A percentile compares a stretch with the other conserved stretches of the same genome.
These are phyloP conservation scores for Apeltes quadracus DNA, from an alignment of 2,113 vertebrate species.

Conservation along the genomic window DNA sequence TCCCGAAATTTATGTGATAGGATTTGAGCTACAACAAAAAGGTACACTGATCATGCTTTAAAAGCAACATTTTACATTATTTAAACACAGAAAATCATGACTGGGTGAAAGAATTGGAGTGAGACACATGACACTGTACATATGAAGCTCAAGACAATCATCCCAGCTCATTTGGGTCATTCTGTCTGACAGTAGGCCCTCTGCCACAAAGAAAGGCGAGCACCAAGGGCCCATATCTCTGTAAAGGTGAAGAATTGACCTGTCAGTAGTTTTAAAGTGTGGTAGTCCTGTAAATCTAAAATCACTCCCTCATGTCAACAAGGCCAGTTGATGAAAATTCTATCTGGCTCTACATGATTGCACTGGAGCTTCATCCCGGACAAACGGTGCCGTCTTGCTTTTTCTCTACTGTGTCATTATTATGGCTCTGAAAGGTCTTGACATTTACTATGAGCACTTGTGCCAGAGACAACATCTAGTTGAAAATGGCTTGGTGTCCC, in stretches of 20 bases:
- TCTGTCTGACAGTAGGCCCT: slow-evolving; percentile 60
- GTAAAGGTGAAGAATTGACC: slow-evolving; percentile 73
- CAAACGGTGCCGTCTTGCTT: slow-evolving; percentile 59
- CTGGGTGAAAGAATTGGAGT: slow-evolving; percentile 14
- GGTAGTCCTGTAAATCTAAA: slow-evolving; percentile 72
- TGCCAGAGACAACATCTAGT: slow-evolving; percentile 57
- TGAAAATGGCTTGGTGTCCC: slow-evolving; percentile 47
- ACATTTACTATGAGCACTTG: slow-evolving; percentile 71
- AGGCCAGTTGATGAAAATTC: slow-evolving; percentile 66
- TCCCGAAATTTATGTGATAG: neutral
- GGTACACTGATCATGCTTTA: neutral
- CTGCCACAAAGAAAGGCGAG: slow-evolving; percentile 45
- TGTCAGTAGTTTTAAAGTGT: slow-evolving; percentile 71
- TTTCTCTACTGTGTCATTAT: slow-evolving; percentile 66
- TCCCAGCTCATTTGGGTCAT: slow-evolving; percentile 55
- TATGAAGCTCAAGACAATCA: slow-evolving; percentile 39
- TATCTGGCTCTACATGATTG: slow-evolving; percentile 52
- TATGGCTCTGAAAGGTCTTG: slow-evolving; percentile 71
- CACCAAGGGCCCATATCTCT: slow-evolving; percentile 42
- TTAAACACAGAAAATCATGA: slow-evolving; percentile 7
- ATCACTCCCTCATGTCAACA: slow-evolving; percentile 65
- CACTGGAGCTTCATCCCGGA: slow-evolving; percentile 31
- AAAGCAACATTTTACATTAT: slow-evolving; percentile 10
- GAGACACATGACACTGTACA: slow-evolving; percentile 11
- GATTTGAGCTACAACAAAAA: neutral